Conservation (phyloP, 2,113 vertebrate species). For the Grallaria varia region DNA sequence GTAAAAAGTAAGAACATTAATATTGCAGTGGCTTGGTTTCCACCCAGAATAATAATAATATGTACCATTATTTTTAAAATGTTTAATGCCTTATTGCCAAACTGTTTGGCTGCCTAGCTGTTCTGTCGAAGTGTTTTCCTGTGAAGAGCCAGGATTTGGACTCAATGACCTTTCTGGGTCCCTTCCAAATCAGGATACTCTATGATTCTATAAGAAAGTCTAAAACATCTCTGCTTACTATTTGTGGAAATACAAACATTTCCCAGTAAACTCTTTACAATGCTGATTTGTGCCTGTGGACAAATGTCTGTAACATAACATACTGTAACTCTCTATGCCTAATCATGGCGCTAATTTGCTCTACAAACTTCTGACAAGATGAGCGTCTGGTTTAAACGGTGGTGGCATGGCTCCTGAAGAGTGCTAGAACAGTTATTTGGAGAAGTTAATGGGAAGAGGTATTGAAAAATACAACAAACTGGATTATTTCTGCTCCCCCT, state of each 20-base stretch:
- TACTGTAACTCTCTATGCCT: neutral
- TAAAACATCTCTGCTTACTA: neutral
- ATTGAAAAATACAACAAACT: conserved; percentile 5
- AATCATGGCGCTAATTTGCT: neutral
- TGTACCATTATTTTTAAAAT: neutral
- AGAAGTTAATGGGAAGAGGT: neutral
- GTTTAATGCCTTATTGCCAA: neutral
- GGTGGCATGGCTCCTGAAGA: neutral
- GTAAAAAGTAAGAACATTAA: neutral
- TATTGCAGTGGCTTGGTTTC: neutral
- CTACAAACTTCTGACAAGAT: neutral
- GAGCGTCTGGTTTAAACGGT: neutral
- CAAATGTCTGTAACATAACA: neutral
- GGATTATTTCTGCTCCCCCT: neutral
- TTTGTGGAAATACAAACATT: neutral
- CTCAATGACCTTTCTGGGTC: neutral
- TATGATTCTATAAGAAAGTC: neutral
- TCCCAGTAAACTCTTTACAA: neutral
- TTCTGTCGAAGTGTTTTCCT: neutral
- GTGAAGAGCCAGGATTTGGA: neutral
- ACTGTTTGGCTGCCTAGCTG: neutral
- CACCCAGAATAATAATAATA: neutral
- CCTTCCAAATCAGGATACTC: neutral
- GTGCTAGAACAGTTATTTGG: neutral
- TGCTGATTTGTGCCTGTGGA: neutral